Base-by-base conservation (phyloP, 2,113 vertebrate genomes). In the Catharus fuscescens region DNA sequence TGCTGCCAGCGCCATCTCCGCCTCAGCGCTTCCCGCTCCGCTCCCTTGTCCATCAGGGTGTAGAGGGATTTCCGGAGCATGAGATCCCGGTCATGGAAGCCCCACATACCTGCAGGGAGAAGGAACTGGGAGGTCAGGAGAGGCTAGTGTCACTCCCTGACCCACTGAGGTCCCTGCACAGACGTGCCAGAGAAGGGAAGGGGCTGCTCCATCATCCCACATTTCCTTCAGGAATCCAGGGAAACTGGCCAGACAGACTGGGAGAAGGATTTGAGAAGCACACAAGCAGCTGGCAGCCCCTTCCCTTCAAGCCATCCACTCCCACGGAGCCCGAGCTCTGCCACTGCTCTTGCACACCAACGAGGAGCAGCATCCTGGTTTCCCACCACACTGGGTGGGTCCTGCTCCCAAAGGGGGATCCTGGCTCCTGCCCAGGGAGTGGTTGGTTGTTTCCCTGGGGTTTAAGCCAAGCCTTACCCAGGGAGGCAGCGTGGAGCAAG, bases 1-100 rank as follows among this genome's bases (percentile, higher is more conserved):
- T 99, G 99, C 96, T 99, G 99, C 99, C 99, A 99, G 64, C 99
- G 98, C 99, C 99, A 99, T 47, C 99, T 95, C 36, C 99, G 96
- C 95, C 96, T 98, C 92, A 99, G 95, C 0, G 99, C 99, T 19
- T 99, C 99, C 89, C 98, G 98, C 95, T 99, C 99, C 9, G 53
- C 45, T 1, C 99, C 99, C 60, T 98, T 99, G 38, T 99, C 99
- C 99, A 99, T 99, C 86, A 99, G 92, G 3, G 98, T 97, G 10
- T 99, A 98, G 54, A 99, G 97, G 18, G 99, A 98, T 86, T 99
- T 99, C 10, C 99, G 97, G 8, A 99, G 98, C 98, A 99, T 98
- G 78, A 99, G 96, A 90, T 99, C 99, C 23, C 99, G 95, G 77
- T 99, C 99, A 0, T 99, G 99, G 96, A 99, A 99, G 23, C 99